Conservation (phyloP, 2,888 invertebrate species). For the Odontomyia ornata region DNA sequence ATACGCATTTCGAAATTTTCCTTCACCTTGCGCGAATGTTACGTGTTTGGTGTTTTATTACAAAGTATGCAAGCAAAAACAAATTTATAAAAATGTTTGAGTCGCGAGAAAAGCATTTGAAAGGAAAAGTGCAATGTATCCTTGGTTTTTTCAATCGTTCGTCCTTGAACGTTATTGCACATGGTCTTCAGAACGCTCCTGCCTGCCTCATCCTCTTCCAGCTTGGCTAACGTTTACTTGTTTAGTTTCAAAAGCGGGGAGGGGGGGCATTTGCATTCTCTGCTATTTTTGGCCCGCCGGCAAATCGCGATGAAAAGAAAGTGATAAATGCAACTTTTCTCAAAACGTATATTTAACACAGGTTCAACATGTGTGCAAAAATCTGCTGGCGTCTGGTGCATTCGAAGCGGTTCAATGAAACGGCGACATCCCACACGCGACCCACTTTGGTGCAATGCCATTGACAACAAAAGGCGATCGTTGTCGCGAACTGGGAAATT, state of each 20-base stretch:
- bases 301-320: background rate
- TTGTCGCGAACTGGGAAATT: too few species aligned
- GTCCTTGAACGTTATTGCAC: slow-evolving; percentile 18
- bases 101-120: background rate
- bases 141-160: background rate
- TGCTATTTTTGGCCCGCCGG: background rate
- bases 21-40: background rate
- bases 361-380: background rate
- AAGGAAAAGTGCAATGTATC: slow-evolving; percentile 26
- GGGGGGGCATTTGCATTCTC: background rate
- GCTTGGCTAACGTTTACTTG: background rate
- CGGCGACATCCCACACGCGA: slow-evolving; percentile 36
- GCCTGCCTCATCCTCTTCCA: background rate
- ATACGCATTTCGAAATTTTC: background rate
- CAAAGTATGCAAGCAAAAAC: background rate
- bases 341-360: background rate
- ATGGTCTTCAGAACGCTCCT: background rate
- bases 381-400: slow-evolving; percentile 11
- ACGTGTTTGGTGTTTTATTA: background rate
- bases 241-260: background rate
- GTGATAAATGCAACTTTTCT: slow-evolving; percentile 14
- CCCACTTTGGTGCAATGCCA: slow-evolving; percentile 18
- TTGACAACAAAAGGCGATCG: background rate
- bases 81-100: background rate
- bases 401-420: slow-evolving; percentile 37